A percentile compares a stretch with the other conserved stretches of the same genome.
Evolutionary conservation across 2,113 vertebrate genomes (phyloP).

Genomic region (Eublepharis macularius): DNA sequence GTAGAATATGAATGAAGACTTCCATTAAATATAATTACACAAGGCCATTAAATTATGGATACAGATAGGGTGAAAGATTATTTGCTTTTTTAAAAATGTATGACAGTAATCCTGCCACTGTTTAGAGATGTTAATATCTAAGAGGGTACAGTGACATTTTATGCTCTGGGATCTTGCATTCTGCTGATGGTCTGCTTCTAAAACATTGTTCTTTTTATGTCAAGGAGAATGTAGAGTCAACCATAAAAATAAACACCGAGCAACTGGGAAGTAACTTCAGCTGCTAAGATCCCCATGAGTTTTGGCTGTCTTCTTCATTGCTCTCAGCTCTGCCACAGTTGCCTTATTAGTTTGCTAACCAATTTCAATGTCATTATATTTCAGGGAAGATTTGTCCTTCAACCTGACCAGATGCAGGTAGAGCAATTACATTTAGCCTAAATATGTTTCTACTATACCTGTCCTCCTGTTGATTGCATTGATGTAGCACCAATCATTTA

Average conservation of each 20-base stretch:
- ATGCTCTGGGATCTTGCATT: background rate
- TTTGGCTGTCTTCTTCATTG: conserved; percentile 6
- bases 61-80: no score
- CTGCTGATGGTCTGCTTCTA: conserved; percentile 20
- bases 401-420: conserved; percentile 98
- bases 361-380: conserved; percentile 63
- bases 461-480: background rate
- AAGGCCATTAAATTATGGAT: background rate
- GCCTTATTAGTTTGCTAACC: conserved; percentile 44
- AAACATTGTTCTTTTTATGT: conserved; percentile 15
- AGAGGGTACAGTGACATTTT: background rate
- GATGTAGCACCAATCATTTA: background rate
- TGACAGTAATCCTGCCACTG: background rate
- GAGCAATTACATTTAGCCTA: background rate
- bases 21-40: background rate
- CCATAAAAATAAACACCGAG: conserved; percentile 35
- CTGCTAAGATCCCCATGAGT: background rate
- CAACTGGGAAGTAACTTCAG: conserved; percentile 28
- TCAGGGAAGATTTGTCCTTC: conserved; percentile 85
- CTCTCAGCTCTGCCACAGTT: background rate
- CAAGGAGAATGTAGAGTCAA: background rate
- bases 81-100: background rate
- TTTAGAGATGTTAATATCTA: conserved; percentile 3
- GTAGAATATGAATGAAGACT: background rate
- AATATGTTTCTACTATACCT: background rate